Evolutionary conservation across 1,140 invertebrate species (phyloP).

Genomic region (Pachypeltis micranthus): DNA sequence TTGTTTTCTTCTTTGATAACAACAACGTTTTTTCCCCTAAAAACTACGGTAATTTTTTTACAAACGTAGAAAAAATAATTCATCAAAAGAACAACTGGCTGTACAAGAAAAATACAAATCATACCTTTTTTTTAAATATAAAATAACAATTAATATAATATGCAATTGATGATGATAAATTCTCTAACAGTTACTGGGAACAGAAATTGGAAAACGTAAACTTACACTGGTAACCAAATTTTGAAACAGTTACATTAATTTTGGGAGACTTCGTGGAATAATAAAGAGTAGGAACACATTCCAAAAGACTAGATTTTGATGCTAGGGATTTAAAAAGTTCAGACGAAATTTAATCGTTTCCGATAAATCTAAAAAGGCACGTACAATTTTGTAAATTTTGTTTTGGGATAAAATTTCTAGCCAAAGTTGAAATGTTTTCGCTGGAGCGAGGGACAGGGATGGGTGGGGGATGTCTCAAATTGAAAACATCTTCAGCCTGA

Average conservation of each 20-base stretch:
- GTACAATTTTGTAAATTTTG: conserved; percentile 3
- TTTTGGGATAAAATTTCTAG: no score
- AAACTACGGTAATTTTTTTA: no score
- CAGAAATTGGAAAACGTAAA: not conserved
- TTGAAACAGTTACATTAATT: not conserved
- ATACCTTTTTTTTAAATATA: no score
- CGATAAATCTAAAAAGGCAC: conserved; percentile 13
- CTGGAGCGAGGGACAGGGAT: not conserved
- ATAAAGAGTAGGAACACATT: conserved; percentile 20
- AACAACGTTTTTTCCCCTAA: no score
- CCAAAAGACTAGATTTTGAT: conserved; percentile 21
- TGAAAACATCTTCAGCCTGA: no score
- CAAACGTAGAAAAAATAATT: no score
- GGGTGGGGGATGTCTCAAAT: no score
- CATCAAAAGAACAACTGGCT: no score
- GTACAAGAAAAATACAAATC: not conserved
- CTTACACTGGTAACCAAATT: not conserved
- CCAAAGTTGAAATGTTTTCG: not conserved
- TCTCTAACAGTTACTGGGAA: not conserved
- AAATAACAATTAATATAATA: not conserved
- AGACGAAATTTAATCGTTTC: conserved; percentile 1
- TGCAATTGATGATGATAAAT: not conserved
- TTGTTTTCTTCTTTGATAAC: no score
- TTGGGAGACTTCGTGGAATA: no score
- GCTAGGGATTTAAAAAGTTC: conserved; percentile 1